Base-by-base conservation (phyloP, 2,113 vertebrate genomes). In the Cyanoramphus novaezelandiae region DNA sequence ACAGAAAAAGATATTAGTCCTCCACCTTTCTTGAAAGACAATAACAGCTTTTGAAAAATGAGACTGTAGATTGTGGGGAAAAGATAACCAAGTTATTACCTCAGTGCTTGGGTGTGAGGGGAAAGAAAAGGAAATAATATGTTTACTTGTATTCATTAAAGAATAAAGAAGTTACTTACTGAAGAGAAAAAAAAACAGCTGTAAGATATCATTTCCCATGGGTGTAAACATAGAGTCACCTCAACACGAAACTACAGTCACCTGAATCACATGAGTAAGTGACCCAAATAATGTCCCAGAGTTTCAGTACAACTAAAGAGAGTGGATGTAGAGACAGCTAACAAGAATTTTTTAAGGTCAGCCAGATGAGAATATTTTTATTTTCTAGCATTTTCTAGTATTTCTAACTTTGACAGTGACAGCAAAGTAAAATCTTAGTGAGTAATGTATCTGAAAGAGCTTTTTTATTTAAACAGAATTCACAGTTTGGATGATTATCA, bases 91-190 rank as follows among this genome's bases (percentile, higher is more conserved):
- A 5, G 12, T 18, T 33, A 29, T 4, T 47, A 31, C 0, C 6
- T 69, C 35, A 31, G 1, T 9, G n/a, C 6, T 19, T 47, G 4
- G 6, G 3, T 12, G 3, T 12, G 3, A 10, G 15, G 16, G 17
- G 3, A 2, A 14, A 20, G 25, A 33, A 15, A 41, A 50, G 11
- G 3, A 43, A 85, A 29, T 4, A 14, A 52, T 50, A 37, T 46
- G 0, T 43, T 83, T 67, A 21, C 9, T 1, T 37, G 13, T 9
- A 39, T 74, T 59, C 4, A 0, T n/a, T 68, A 35, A 71, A 43
- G 7, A 57, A 49, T 28, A 67, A 75, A 52, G 2, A 62, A 52
- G 6, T 6, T 33, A 10, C 33, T 49, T 2, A 53, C 27, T 10
- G 2, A 78, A 60, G 6, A 8, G 7, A 70, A 88, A 91, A 44